Evolutionary conservation across 2,888 invertebrate genomes (phyloP), one percentile per base, ranked within the genome.

Genomic region (Tineola bisselliella): DNA sequence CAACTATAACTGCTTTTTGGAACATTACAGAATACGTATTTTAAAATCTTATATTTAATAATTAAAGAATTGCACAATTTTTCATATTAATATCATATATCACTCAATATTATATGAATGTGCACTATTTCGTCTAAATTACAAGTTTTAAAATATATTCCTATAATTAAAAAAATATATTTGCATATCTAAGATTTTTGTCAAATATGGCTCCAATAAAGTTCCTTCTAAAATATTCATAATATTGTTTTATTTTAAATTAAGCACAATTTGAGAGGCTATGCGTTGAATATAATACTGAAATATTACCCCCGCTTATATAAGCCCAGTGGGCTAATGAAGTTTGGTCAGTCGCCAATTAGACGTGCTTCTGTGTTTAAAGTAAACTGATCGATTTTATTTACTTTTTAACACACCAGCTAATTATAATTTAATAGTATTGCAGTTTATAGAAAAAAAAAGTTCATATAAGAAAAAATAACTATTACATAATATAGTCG

Each of bases 141-240:
- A 62, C 60, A 71, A 70, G 69, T 73, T 76, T 69, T 70, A 67
- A 67, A 70, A 68, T 68, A 67, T 67, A 69, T 68, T 68, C 48
- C 48, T 48, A 48, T 25, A 58, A 56, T 13, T 33, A 17, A 33
- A 72, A 65, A 66, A 69, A 73, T 67, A 73, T 65, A 62, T 65
- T 65, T 63, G 64, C 63, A 62, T 64, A 66, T 75, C 69, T 66
- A 72, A 59, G 44, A 70, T 71, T 72, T 72, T 25, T 79, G 76
- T 81, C 79, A 77, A 74, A 79, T 80, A 79, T 76, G 80, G 79
- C 77, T 79, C 76, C 79, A 86, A 81, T 87, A 87, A 86, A 87
- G 83, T 83, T 86, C 83, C 86, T 84, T 83, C 80, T 65, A 67
- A 68, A 70, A 70, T 63, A 31, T 33, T 43, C 56, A 62, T 64